These are phyloP conservation scores for Caenorhabditis brenneri DNA, from an alignment of 1,140 invertebrate species.

Conservation along the genomic window DNA sequence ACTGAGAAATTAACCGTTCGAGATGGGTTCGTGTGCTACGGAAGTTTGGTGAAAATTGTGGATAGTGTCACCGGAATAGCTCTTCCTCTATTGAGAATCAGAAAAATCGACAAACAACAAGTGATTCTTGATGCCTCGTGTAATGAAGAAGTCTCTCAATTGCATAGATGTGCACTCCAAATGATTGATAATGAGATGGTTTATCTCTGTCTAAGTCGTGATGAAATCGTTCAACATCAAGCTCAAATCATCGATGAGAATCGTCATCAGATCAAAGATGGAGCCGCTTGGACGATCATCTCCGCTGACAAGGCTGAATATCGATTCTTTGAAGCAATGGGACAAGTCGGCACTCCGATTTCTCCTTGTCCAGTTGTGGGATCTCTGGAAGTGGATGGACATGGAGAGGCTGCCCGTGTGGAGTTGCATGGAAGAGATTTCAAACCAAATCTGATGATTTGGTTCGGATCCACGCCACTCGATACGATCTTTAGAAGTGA, in stretches of 20 bases:
- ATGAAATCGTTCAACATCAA: conserved; percentile 95
- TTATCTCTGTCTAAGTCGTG: conserved; percentile 97
- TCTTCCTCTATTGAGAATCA: conserved; percentile 89
- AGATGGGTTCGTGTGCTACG: conserved; percentile 98
- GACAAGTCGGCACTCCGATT: conserved; percentile 89
- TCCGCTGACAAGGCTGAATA: conserved; percentile 99
- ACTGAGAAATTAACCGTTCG: conserved; percentile 70
- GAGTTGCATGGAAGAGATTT: conserved; percentile 98
- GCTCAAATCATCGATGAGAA: conserved; percentile 95
- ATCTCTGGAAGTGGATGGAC: conserved; percentile 79
- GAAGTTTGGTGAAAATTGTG: conserved; percentile 94
- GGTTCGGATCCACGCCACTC: conserved; percentile 97
- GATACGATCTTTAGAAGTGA: conserved; percentile 80
- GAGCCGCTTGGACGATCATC: conserved; percentile 99
- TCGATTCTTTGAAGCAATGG: conserved; percentile 98
- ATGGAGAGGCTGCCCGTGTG: conserved; percentile 75
- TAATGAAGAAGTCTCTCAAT: conserved; percentile 91
- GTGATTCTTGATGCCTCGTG: conserved; percentile 85
- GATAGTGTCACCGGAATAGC: conserved; percentile 99
- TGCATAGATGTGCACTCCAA: conserved; percentile 98
- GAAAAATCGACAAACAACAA: conserved; percentile 98
- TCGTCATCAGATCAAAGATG: conserved; percentile 99
- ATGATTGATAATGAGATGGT: conserved; percentile 98
- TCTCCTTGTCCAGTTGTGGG: conserved; percentile 94
- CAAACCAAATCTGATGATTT: conserved; percentile 89